Evolutionary conservation across 2,113 vertebrate species (phyloP).

Genomic region (Hystrix cristata): DNA sequence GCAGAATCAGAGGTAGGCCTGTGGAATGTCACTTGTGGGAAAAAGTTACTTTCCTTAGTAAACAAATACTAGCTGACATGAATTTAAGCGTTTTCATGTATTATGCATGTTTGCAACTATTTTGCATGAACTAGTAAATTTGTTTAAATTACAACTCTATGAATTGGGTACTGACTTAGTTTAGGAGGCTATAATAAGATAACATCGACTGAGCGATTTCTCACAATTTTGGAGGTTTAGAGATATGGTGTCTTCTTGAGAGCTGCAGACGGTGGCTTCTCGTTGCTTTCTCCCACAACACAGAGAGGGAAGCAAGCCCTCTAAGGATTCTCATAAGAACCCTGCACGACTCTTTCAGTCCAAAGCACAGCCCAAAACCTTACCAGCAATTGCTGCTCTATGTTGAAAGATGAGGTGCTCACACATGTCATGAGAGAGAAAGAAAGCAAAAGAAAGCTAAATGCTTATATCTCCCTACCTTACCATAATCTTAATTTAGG

Average conservation of each 20-base stretch:
- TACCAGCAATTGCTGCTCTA: neutral
- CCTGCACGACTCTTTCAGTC: neutral
- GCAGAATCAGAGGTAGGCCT: neutral
- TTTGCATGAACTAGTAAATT: neutral
- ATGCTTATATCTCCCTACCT: neutral
- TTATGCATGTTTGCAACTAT: neutral
- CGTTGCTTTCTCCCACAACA: fast-evolving
- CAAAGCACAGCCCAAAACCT: neutral
- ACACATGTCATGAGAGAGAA: neutral
- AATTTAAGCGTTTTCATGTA: no score
- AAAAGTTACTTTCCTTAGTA: neutral
- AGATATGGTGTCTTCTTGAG: neutral
- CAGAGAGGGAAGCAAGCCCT: neutral
- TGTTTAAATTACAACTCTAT: neutral
- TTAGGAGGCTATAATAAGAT: neutral
- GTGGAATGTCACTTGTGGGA: neutral
- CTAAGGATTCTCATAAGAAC: neutral
- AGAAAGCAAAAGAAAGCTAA: neutral
- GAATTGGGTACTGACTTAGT: neutral
- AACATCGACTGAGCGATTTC: no score
- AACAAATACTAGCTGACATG: neutral
- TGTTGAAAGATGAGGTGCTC: neutral
- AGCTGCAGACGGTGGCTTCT: neutral
- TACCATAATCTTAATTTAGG: neutral
- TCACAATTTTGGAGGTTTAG: neutral